These are phyloP conservation scores for Meteorus colon DNA, from an alignment of 2,888 invertebrate genomes.

Conservation along the genomic window DNA sequence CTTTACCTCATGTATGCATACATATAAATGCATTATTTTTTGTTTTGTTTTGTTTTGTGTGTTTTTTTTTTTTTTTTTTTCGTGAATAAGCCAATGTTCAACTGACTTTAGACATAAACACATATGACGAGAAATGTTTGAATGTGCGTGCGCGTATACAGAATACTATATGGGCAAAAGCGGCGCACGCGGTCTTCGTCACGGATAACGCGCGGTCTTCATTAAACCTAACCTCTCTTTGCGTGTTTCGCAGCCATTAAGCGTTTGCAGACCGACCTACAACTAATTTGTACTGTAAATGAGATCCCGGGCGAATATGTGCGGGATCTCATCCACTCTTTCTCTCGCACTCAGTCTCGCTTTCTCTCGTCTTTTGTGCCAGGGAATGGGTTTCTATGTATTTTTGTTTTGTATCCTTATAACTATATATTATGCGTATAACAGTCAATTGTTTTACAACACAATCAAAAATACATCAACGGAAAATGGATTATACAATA, in stretches of 20 bases:
- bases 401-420: background rate
- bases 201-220: constrained; percentile 71
- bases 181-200: constrained; percentile 61
- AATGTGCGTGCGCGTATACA: constrained; percentile 7
- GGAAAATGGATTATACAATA: background rate
- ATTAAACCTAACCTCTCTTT: constrained; percentile 67
- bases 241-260: constrained; percentile 70
- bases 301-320: constrained; percentile 62
- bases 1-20: constrained; percentile 16
- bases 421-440: background rate
- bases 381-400: background rate
- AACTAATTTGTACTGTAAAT: constrained; percentile 72
- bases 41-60: no score
- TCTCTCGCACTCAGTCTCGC: no score
- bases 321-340: background rate
- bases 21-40: background rate
- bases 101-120: background rate
- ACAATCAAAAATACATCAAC: background rate
- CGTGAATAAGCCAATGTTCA: constrained; percentile 1
- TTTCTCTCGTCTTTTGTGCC: background rate
- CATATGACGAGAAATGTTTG: background rate
- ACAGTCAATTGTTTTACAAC: background rate
- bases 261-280: constrained; percentile 62
- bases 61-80: background rate
- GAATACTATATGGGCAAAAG: constrained; percentile 16